Percentiles rank a stretch among this genome's conserved stretches.
Conservation (phyloP, 2,113 vertebrate species). For the Indri indri region DNA sequence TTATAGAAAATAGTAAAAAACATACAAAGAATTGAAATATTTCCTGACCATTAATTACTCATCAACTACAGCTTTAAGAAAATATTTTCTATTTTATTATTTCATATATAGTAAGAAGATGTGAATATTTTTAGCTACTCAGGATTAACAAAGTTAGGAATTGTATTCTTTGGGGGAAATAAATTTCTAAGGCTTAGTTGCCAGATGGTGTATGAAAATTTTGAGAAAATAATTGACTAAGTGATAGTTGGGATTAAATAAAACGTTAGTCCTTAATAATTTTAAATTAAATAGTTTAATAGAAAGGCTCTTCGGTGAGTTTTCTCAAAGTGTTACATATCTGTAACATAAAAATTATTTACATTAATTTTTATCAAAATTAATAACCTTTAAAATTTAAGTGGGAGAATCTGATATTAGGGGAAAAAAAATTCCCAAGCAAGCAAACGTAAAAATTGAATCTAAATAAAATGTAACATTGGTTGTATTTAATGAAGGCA, state of each 20-base stretch:
- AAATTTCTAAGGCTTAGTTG: background rate
- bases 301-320: background rate
- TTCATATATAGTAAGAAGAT: background rate
- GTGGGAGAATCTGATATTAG: background rate
- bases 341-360: background rate
- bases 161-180: background rate
- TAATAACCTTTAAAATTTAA: slow-evolving; percentile 34
- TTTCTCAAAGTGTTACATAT: slow-evolving; percentile 5
- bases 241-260: background rate
- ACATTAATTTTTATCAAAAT: background rate
- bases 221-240: slow-evolving; percentile 30
- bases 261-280: slow-evolving; percentile 14
- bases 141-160: background rate
- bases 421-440: background rate
- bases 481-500: background rate
- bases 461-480: background rate
- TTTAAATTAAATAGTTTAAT: slow-evolving; percentile 38
- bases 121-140: background rate
- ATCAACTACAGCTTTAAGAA: background rate
- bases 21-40: slow-evolving; percentile 14
- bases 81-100: slow-evolving; percentile 14
- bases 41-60: background rate
- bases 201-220: background rate
- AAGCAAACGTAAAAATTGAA: slow-evolving; percentile 19
- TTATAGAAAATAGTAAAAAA: background rate